Evolutionary conservation across 2,888 invertebrate species (phyloP), one percentile per base, ranked within the genome.

Genomic region (Muschampia plurimacula): DNA sequence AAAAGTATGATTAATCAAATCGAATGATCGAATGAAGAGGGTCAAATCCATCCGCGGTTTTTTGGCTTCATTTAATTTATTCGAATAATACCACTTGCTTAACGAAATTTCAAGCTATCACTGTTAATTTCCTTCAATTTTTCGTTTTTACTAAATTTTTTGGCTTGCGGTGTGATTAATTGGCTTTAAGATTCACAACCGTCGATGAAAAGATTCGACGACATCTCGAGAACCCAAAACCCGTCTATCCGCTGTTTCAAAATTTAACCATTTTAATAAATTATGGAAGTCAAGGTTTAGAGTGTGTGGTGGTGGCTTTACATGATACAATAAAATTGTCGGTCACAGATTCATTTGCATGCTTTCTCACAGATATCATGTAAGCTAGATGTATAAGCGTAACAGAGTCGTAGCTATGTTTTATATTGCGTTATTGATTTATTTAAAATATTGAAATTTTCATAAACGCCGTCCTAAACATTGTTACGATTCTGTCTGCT

Each of bases 251-350:
- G 67, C 72, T 83, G 84, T 89, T 83, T 92, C 93, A 89, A 94
- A 94, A 93, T 93, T 93, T 93, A 93, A 93, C 92, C 84, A 86
- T 78, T 77, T 82, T 87, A 87, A 87, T 74, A 85, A 83, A 87
- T 87, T 83, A 89, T 88, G 93, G 93, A 93, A 93, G 93, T 91
- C 81, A 88, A 89, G 93, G 93, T 94, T 90, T 90, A 92, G 93
- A 94, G 93, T 94, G 93, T 94, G 93, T 94, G 93, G 93, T 94
- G 93, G 92, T 93, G 93, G 93, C 92, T 93, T 92, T 87, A 89
- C 85, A 86, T 84, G 86, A 89, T 82, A 83, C 85, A 80, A 81
- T 82, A 22, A 39, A 39, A 39, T 52, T 84, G 75, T 84, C 84
- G 84, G 83, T 90, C 92, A 91, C 92, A 86, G 84, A 87, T 88